Evolutionary conservation across 2,797 vertebrate species (phyloP), one percentile per base, ranked within the genome.

Genomic region (Pseudochirops cupreus): DNA sequence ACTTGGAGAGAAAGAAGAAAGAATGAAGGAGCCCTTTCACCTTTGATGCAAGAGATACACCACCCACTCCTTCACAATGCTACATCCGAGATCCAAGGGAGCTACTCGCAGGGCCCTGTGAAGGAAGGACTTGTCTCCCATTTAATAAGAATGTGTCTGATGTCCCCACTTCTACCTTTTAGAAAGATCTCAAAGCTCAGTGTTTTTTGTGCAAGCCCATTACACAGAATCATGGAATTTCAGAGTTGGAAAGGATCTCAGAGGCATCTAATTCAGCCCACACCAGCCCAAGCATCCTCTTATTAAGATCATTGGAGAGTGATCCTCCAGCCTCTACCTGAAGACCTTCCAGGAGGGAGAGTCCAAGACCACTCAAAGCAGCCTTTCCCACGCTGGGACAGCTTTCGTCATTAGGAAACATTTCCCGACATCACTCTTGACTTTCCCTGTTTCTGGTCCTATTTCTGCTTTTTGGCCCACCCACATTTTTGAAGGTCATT

Each of bases 1-100:
- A 56, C 94, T 95, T 18, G 93, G 91, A 93, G 95, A 90, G 94
- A 97, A 96, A 94, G 46, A n/a, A 67, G 0, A 74, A 74, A 39
- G 67, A 82, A 82, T 46, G 33, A 74, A 74, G 16, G 21, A 7
- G 7, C 46, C 67, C n/a, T 82, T 46, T 46, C n/a, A 24, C 67
- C 39, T 82, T 82, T 46, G 18, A 82, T 82, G 29, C n/a, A 46
- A n/a, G n/a, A 6, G n/a, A 9, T 82, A 82, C 18, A 39, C n/a
- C 67, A 39, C n/a, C 21, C 39, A 82, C 0, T 7, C 18, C 6
- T 82, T 46, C n/a, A 82, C 18, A 46, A 46, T 39, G 7, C n/a
- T 82, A 18, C 1, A 12, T 18, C n/a, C 1, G 46, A 46, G 39
- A 82, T 46, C 67, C 67, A 21, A 82, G 39, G 18, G 18, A 46